Evolutionary conservation across 2,113 vertebrate genomes (phyloP), one percentile per base, ranked within the genome.

Genomic region (Saccopteryx bilineata): DNA sequence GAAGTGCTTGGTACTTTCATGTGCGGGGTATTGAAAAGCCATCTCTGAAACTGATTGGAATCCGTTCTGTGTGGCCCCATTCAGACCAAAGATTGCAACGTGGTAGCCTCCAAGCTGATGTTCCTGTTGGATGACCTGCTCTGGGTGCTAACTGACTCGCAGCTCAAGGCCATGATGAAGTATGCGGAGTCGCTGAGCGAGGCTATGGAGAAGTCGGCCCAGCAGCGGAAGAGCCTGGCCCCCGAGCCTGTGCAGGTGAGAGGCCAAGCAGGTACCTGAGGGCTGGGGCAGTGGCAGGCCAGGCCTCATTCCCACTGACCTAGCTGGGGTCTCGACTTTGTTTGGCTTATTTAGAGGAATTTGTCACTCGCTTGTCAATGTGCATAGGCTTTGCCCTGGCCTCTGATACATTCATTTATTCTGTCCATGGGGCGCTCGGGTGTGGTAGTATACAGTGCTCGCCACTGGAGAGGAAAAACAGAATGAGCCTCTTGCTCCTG

Each of bases 61-160:
- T 39, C 3, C 39, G 78, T 91, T 94, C 7, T 91, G 54, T 85
- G 54, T 93, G 87, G 48, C 74, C 84, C 2, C 93, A 39, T 94
- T 83, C 93, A 99, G 99, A 99, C 99, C 97, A 99, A 99, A 97
- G 99, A 99, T 87, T 99, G 99, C 97, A 99, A 99, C 0, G 99
- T 99, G 88, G 80, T 99, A 88, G 99, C 99, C 2, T 99, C 99
- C 48, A 99, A 99, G 98, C 98, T 99, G 98, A 99, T 99, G 96
- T 99, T 99, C 96, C 99, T 99, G 60, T 98, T 99, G 97, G 99
- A 99, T 54, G 99, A 99, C 96, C 98, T 99, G 96, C 98, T 99
- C 81, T 99, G 99, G 99, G 99, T 99, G 94, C 99, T 99, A 87
- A 99, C 99, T 0, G 99, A 99, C 98, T 99, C 99, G 0, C 99